Conservation (phyloP, 2,113 vertebrate species). For the Oncorhynchus nerka region DNA sequence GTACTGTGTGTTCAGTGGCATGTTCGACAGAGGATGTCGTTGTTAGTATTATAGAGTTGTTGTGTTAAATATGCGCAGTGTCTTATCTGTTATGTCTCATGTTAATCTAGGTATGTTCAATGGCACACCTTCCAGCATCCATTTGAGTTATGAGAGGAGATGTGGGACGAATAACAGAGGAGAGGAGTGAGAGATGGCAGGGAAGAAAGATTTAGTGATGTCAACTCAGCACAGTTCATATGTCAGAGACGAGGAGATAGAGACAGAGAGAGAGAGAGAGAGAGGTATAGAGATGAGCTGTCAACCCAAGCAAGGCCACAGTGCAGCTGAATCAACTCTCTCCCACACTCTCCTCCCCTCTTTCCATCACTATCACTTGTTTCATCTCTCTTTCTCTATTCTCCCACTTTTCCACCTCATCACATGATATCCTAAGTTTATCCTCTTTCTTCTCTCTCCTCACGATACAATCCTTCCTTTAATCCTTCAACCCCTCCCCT, state of each 20-base stretch:
- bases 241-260: background rate
- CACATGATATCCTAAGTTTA: background rate
- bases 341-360: background rate
- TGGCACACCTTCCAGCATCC: too few species aligned
- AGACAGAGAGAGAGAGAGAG: background rate
- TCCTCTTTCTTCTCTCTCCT: background rate
- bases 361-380: too few species aligned
- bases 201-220: background rate
- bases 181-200: background rate
- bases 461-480: background rate
- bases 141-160: background rate
- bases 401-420: background rate
- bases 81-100: too few species aligned
- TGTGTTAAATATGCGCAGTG: background rate
- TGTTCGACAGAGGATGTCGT: too few species aligned
- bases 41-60: background rate
- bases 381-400: constrained; percentile 8
- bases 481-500: too few species aligned
- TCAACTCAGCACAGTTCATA: background rate
- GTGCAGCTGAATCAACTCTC: constrained; percentile 49
- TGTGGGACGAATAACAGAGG: background rate
- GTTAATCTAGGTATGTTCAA: too few species aligned
- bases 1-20: too few species aligned
- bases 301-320: constrained; percentile 29
- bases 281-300: constrained; percentile 6